Percentiles rank a stretch among this genome's conserved stretches.
Conservation (phyloP, 2,797 vertebrate genomes). For the Chromobotia macracanthus region DNA sequence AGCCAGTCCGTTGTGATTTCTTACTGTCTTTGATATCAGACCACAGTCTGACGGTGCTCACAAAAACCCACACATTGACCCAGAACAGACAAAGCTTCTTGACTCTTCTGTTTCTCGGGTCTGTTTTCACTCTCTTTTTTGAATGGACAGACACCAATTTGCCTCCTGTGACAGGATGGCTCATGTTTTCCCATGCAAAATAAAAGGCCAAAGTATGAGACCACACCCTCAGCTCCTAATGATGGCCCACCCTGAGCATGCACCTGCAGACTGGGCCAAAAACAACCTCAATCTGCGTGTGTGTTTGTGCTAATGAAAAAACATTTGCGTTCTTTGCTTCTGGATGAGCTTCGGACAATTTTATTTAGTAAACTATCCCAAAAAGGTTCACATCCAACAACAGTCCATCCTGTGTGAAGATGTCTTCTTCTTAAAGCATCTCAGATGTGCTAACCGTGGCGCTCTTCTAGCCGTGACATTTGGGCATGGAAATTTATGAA, state of each 20-base stretch:
- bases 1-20: conserved; percentile 93
- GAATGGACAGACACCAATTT: conserved; percentile 82
- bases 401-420: conserved; percentile 13
- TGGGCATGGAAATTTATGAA: conserved; percentile 65
- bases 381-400: neutral
- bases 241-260: conserved; percentile 39
- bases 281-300: neutral
- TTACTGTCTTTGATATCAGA: conserved; percentile 91
- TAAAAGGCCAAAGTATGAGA: conserved; percentile 82
- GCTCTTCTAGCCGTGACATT: conserved; percentile 73
- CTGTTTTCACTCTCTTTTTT: conserved; percentile 70
- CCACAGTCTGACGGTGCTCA: conserved; percentile 89
- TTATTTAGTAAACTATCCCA: neutral
- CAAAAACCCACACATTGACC: conserved; percentile 88
- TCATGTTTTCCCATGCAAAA: conserved; percentile 83
- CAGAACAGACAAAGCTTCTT: conserved; percentile 84
- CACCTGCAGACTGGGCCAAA: conserved; percentile 41
- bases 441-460: conserved; percentile 64
- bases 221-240: conserved; percentile 51
- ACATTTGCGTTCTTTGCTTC: neutral
- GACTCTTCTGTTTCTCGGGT: conserved; percentile 70
- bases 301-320: neutral
- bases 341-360: neutral
- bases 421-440: conserved; percentile 17
- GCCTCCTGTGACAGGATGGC: conserved; percentile 84